Evolutionary conservation across 2,888 invertebrate genomes (phyloP), one percentile per base, ranked within the genome.

Genomic region (Macaria liturata): DNA sequence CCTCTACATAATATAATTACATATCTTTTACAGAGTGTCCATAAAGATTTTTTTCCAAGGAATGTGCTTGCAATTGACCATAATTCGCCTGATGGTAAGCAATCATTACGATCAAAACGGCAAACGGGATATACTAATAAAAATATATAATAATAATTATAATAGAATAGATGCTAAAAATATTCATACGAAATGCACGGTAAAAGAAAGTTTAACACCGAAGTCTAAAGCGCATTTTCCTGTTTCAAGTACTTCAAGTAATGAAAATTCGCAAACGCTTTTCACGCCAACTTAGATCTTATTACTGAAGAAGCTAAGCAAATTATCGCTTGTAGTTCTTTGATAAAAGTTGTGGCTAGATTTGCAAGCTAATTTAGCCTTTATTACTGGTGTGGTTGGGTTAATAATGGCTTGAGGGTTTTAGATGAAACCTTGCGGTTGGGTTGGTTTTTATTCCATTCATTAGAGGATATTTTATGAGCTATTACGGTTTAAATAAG

Each of bases 401-500:
- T 4, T 42, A 43, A 43, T 42, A 46, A 54, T 57, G 62, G 55
- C 48, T 45, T 58, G 61, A 60, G 57, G 60, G 66, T 67, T 68
- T 69, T 1, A 50, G 56, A 51, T 51, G 51, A 57, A 51, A 32
- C 8, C 8, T 56, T 65, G 67, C 61, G 62, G 68, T 64, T 64
- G 64, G 61, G 59, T 60, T 60, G 66, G 67, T 58, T 78, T 20
- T 83, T 79, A 78, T 80, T 76, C 72, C 69, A 72, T 77, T 84
- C 80, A 81, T 83, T 83, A 84, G 74, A 73, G 67, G 71, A 74
- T 76, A 82, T 84, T 20, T 85, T 82, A 75, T 73, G 76, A 70
- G 76, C 76, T 74, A 78, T 81, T 78, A 78, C 64, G 76, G 51
- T 51, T 57, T 44, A 72, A 79, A 72, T 77, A 80, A 80, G 71